phyloP scores from a whole-genome alignment of 2,888 invertebrate genomes.

The Stegophylla sp. region DNA sequence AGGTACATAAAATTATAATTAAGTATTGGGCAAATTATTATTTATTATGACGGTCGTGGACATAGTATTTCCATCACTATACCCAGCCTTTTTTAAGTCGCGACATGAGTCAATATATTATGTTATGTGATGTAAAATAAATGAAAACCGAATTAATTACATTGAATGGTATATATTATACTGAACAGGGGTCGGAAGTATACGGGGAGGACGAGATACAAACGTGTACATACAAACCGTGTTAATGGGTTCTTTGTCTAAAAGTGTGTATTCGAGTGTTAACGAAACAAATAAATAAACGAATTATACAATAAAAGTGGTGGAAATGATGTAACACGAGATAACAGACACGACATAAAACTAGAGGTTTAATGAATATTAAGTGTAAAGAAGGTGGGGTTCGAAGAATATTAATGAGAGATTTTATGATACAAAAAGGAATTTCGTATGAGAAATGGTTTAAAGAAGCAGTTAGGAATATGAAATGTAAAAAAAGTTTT shows the following conservation, averaged over 20 bases:
- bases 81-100: too few relatives aligned
- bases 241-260: conserved; percentile 52
- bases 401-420: conserved; percentile 57
- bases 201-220: conserved; percentile 14
- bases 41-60: too few relatives aligned
- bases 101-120: neutral
- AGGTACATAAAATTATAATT: too few relatives aligned
- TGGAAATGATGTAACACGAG: conserved; percentile 46
- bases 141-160: conserved; percentile 40
- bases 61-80: too few relatives aligned
- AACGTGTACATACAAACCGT: conserved; percentile 26
- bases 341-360: conserved; percentile 54
- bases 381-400: conserved; percentile 40
- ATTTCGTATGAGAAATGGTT: conserved; percentile 34
- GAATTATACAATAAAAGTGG: conserved; percentile 57
- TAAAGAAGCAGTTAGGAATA: conserved; percentile 28
- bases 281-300: conserved; percentile 56
- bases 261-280: conserved; percentile 49
- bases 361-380: conserved; percentile 56
- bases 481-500: conserved; percentile 26
- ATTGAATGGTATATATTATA: conserved; percentile 9
- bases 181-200: conserved; percentile 18
- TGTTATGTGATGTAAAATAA: neutral
- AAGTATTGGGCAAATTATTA: too few relatives aligned
- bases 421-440: conserved; percentile 46